Evolutionary conservation across 2,888 invertebrate species (phyloP).

Genomic region (Lathronympha strigana): DNA sequence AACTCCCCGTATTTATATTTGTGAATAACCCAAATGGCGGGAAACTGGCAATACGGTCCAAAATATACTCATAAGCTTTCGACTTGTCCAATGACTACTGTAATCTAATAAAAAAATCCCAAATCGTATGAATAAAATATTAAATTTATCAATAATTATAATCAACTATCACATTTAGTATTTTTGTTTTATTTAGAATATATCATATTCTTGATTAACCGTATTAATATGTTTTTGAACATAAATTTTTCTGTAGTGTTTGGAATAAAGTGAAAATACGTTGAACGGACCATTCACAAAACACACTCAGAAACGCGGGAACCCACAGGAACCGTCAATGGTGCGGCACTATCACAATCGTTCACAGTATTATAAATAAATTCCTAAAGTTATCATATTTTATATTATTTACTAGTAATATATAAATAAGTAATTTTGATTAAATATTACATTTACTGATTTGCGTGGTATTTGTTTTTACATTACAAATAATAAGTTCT

Average conservation of each 20-base stretch:
- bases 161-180: neutral
- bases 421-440: neutral
- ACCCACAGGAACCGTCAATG: neutral
- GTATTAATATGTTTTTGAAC: neutral
- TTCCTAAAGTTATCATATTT: no score
- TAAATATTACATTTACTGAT: no score
- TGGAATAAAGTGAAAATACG: constrained; percentile 8
- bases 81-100: neutral
- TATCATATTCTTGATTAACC: neutral
- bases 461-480: no score
- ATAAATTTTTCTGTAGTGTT: constrained; percentile 1
- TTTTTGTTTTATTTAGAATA: neutral
- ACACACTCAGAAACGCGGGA: constrained; percentile 30
- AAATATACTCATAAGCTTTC: neutral
- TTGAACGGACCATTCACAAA: constrained; percentile 29
- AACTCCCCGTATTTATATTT: constrained; percentile 34
- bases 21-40: constrained; percentile 20
- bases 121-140: no score
- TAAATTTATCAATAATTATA: neutral
- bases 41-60: constrained; percentile 25
- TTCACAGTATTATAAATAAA: no score
- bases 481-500: neutral
- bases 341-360: neutral
- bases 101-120: neutral
- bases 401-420: no score